Conservation (phyloP, 1,140 invertebrate species). For the Leptoteleia sp. region DNA sequence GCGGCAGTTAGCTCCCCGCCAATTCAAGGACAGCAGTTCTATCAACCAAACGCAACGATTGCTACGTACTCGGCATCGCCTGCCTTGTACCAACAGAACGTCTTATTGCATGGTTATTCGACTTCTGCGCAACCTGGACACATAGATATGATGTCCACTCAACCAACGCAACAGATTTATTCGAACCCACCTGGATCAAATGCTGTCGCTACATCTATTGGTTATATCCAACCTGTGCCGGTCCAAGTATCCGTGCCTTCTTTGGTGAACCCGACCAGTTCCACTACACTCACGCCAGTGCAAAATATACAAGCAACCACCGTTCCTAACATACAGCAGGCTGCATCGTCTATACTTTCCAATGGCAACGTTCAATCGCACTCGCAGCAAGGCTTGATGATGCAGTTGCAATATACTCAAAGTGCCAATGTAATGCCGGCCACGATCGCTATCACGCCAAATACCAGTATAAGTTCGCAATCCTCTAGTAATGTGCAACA, state of each 20-base stretch:
- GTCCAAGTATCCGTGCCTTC: conserved; percentile 74
- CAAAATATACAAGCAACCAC: conserved; percentile 69
- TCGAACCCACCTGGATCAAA: conserved; percentile 66
- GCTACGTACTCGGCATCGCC: conserved; percentile 65
- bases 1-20: conserved; percentile 67
- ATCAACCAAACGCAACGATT: conserved; percentile 71
- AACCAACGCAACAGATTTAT: conserved; percentile 74
- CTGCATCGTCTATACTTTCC: conserved; percentile 61
- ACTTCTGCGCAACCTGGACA: conserved; percentile 71
- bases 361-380: conserved; percentile 72
- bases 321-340: conserved; percentile 72
- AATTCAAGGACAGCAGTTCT: conserved; percentile 74
- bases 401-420: conserved; percentile 76
- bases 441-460: conserved; percentile 69
- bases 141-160: conserved; percentile 74
- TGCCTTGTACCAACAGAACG: conserved; percentile 73
- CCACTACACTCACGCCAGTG: conserved; percentile 65
- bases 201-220: conserved; percentile 68
- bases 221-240: conserved; percentile 74
- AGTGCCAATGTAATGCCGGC: conserved; percentile 30
- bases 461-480: conserved; percentile 61
- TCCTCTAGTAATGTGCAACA: conserved; percentile 67
- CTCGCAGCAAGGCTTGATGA: conserved; percentile 71
- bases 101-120: conserved; percentile 80
- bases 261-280: conserved; percentile 70